These are phyloP conservation scores for Melieria picta DNA, from an alignment of 2,888 invertebrate species.

Conservation along the genomic window DNA sequence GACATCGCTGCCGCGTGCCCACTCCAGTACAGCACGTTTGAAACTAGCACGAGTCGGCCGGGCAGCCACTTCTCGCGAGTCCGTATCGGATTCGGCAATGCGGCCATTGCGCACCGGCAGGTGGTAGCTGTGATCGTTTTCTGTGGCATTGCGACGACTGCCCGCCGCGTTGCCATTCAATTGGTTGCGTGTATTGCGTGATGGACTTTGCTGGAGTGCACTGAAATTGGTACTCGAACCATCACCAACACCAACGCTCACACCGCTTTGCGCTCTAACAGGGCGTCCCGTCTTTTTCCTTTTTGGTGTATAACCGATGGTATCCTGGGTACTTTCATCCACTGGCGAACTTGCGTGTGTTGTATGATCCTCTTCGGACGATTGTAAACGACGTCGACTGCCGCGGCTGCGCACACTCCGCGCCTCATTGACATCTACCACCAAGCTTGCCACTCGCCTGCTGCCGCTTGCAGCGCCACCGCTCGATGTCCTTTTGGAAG, in stretches of 20 bases:
- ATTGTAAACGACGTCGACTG: conserved; percentile 47
- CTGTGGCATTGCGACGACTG: conserved; percentile 53
- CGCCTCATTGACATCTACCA: conserved; percentile 3
- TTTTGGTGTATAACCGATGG: conserved; percentile 51
- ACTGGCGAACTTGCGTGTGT: conserved; percentile 43
- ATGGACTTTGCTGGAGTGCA: conserved; percentile 50
- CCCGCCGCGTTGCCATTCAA: conserved; percentile 38
- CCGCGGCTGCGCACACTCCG: conserved; percentile 2
- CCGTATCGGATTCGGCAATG: conserved; percentile 60
- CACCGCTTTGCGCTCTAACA: conserved; percentile 40
- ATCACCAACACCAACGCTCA: conserved; percentile 42
- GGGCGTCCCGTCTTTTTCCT: conserved; percentile 51
- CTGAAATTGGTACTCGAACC: conserved; percentile 52
- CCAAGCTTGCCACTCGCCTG: neutral
- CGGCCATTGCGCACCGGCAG: conserved; percentile 58
- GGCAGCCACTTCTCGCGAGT: conserved; percentile 56
- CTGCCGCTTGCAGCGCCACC: conserved; percentile 23
- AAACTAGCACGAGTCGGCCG: conserved; percentile 62
- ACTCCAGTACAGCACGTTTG: conserved; percentile 59
- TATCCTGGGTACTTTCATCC: conserved; percentile 60
- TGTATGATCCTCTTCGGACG: conserved; percentile 53
- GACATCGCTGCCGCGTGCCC: conserved; percentile 61
- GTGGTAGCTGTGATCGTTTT: conserved; percentile 65
- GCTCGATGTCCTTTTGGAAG: conserved; percentile 38
- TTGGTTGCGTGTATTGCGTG: conserved; percentile 55